A percentile compares a stretch with the other conserved stretches of the same genome.
Conservation (phyloP, 2,888 invertebrate genomes). For the Acrocyrtus sp. region DNA sequence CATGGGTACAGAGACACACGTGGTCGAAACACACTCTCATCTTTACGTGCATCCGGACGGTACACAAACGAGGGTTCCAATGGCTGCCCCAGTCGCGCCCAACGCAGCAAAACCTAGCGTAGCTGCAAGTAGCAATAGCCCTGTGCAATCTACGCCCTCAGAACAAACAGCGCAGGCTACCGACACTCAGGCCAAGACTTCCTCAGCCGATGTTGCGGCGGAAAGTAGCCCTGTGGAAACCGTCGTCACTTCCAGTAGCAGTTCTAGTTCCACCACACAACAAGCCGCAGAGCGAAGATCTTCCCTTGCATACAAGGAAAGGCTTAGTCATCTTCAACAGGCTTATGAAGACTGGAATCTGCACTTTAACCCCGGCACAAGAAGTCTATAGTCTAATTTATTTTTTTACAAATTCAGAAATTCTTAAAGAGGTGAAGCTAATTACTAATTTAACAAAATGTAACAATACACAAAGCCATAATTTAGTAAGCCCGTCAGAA, state of each 20-base stretch:
- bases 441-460: no score
- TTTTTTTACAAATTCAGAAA: no score
- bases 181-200: not conserved
- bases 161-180: no score
- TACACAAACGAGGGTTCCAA: conserved; percentile 15
- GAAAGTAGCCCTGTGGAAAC: not conserved
- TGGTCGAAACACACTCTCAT: conserved; percentile 33
- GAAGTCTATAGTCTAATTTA: conserved; percentile 18
- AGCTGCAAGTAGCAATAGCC: no score
- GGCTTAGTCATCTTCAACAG: conserved; percentile 7
- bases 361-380: conserved; percentile 29
- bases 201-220: not conserved
- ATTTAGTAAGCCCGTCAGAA: no score
- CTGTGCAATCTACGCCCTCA: no score
- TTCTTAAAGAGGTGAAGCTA: no score
- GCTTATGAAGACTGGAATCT: conserved; percentile 28
- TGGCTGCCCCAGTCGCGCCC: not conserved
- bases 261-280: not conserved
- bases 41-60: conserved; percentile 22
- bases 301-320: conserved; percentile 1
- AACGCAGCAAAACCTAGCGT: conserved; percentile 7
- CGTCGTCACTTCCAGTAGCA: conserved; percentile 2
- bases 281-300: conserved; percentile 9
- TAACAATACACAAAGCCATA: no score
- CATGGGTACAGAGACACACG: conserved; percentile 22